These are phyloP conservation scores for Hybos culiciformis DNA, from an alignment of 2,888 invertebrate genomes.

Conservation along the genomic window DNA sequence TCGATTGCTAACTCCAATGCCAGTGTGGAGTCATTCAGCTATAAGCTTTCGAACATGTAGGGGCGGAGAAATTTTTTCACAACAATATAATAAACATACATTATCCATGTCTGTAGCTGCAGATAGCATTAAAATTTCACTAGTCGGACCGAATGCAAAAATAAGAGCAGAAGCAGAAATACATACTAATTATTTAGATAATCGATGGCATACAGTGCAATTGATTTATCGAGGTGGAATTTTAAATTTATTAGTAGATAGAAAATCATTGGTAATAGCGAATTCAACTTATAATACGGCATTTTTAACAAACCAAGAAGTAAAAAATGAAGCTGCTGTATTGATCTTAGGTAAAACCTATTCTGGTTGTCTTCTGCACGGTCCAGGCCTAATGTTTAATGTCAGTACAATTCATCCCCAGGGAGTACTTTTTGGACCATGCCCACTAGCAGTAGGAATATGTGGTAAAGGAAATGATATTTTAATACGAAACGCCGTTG, in stretches of 20 bases:
- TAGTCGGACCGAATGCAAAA: conserved; percentile 43
- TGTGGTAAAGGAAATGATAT: conserved; percentile 47
- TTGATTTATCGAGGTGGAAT: conserved; percentile 35
- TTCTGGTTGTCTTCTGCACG: conserved; percentile 72
- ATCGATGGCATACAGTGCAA: conserved; percentile 56
- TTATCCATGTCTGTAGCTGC: conserved; percentile 46
- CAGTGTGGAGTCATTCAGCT: conserved; percentile 66
- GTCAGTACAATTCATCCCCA: conserved; percentile 45
- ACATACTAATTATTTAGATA: conserved; percentile 56
- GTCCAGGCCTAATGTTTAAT: conserved; percentile 72
- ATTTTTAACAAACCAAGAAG: conserved; percentile 55
- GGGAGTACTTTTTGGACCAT: conserved; percentile 60
- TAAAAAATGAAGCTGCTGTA: conserved; percentile 56
- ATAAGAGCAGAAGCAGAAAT: conserved; percentile 49
- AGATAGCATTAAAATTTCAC: conserved; percentile 45
- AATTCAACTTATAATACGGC: conserved; percentile 67
- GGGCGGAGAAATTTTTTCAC: conserved; percentile 57
- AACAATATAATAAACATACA: conserved; percentile 50
- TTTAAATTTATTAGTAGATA: conserved; percentile 33
- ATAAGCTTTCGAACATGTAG: conserved; percentile 70
- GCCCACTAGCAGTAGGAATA: conserved; percentile 58
- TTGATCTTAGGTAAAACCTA: conserved; percentile 68
- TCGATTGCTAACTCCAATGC: conserved; percentile 55
- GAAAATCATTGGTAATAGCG: conserved; percentile 35
- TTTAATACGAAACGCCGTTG: conserved; percentile 42